phyloP scores from a whole-genome alignment of 2,797 vertebrate genomes.

The Catamblyrhynchus diadema region DNA sequence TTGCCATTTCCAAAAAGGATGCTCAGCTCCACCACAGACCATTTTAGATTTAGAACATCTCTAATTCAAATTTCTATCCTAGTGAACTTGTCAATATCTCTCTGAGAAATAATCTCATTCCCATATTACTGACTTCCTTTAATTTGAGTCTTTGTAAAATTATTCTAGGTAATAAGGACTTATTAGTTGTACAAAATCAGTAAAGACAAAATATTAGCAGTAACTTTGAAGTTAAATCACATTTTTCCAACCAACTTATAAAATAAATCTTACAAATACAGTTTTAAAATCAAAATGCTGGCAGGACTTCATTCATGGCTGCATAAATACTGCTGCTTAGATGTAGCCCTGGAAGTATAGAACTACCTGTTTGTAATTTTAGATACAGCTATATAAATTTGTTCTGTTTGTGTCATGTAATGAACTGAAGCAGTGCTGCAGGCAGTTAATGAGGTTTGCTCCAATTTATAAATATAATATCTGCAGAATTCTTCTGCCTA shows the following conservation, averaged over 20 bases:
- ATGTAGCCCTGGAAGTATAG: background rate
- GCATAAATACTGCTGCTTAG: background rate
- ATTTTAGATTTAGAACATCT: background rate
- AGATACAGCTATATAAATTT: constrained; percentile 4
- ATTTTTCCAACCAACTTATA: background rate
- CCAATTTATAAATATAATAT: background rate
- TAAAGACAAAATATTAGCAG: background rate
- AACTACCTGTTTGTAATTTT: constrained; percentile 16
- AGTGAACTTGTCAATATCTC: background rate
- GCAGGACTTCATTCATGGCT: background rate
- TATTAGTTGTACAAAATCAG: background rate
- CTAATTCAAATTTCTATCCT: background rate
- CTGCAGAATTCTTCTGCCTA: background rate
- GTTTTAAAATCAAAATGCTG: background rate
- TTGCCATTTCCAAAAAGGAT: background rate
- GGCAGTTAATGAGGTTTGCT: constrained; percentile 23
- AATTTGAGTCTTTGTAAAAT: background rate
- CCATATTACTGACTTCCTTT: background rate
- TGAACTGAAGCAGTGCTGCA: constrained; percentile 19
- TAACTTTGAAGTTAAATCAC: background rate
- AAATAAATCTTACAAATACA: background rate
- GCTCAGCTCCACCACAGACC: background rate
- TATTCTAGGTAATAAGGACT: background rate
- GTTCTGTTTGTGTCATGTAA: constrained; percentile 5
- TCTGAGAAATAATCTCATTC: background rate